Conservation (phyloP, 2,888 invertebrate genomes). For the Saturnia pavonia region DNA sequence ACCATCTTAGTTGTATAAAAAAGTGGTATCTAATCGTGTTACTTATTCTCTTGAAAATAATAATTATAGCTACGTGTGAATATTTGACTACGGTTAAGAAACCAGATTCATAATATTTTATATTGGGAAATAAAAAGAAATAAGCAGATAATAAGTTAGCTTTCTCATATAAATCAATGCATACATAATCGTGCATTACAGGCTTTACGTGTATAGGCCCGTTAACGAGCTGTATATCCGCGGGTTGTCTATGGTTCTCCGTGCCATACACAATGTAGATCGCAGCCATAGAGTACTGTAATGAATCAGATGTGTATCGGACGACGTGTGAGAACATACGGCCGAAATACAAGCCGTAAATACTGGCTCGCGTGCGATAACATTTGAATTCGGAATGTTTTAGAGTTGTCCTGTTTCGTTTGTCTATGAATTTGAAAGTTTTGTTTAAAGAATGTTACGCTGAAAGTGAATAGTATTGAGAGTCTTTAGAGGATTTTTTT, state of each 20-base stretch:
- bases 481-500: too few relatives aligned
- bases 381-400: slow-evolving; percentile 31
- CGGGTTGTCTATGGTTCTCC: slow-evolving; percentile 36
- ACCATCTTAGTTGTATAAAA: too few relatives aligned
- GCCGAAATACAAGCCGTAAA: slow-evolving; percentile 79
- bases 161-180: slow-evolving; percentile 31
- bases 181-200: slow-evolving; percentile 31
- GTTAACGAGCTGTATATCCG: slow-evolving; percentile 48
- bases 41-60: too few relatives aligned
- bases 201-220: slow-evolving; percentile 35
- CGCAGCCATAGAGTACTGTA: slow-evolving; percentile 59
- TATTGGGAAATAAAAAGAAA: background rate
- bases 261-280: slow-evolving; percentile 63
- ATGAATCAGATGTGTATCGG: slow-evolving; percentile 81
- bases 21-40: too few relatives aligned
- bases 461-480: too few relatives aligned
- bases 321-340: slow-evolving; percentile 80
- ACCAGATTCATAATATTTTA: background rate
- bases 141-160: background rate
- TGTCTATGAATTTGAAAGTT: background rate
- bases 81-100: background rate
- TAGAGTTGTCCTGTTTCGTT: slow-evolving; percentile 45
- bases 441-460: too few relatives aligned
- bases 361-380: slow-evolving; percentile 74
- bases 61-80: too few relatives aligned